Evolutionary conservation across 2,888 invertebrate genomes (phyloP), one percentile per base, ranked within the genome.

Genomic region (Philhelius pedissequus): DNA sequence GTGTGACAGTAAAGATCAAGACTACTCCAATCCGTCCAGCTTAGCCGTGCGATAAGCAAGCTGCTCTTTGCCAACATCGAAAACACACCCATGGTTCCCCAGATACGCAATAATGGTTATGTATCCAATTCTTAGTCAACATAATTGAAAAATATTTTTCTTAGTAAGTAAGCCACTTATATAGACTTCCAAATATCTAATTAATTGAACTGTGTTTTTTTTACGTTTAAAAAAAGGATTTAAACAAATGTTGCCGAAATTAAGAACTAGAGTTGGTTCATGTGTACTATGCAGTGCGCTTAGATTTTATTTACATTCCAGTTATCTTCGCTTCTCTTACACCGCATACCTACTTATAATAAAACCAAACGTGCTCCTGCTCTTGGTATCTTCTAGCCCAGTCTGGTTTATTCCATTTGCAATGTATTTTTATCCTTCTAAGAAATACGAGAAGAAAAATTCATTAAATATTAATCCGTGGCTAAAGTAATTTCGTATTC

Each of bases 381-480:
- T 13, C 45, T 45, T 43, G 48, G n/a, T n/a, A n/a, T n/a, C n/a
- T 58, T 68, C 74, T 64, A n/a, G 35, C 43, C 50, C 70, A 66
- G 69, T 52, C 60, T 70, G 43, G 50, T 64, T 50, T 30, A 9
- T 43, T 30, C 30, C 30, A 4, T 43, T 62, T 45, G 30, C 52
- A 79, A 48, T 40, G 43, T 75, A 54, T 75, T 79, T 74, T 75
- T 80, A 84, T 80, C 62, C 83, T 74, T 75, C 75, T 48, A 64
- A 86, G 82, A 78, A 82, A 71, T 64, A 82, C 60, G 71, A 80
- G 77, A 64, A 77, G 76, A 84, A 86, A 87, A 87, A 86, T 86
- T 87, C 87, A 87, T 87, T 87, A 87, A 87, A 87, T 87, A 87
- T 87, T 87, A 87, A 87, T 87, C 87, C 86, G 84, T 87, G 86